Evolutionary conservation across 1,140 invertebrate genomes (phyloP).

Genomic region (Zaprionus africanus): DNA sequence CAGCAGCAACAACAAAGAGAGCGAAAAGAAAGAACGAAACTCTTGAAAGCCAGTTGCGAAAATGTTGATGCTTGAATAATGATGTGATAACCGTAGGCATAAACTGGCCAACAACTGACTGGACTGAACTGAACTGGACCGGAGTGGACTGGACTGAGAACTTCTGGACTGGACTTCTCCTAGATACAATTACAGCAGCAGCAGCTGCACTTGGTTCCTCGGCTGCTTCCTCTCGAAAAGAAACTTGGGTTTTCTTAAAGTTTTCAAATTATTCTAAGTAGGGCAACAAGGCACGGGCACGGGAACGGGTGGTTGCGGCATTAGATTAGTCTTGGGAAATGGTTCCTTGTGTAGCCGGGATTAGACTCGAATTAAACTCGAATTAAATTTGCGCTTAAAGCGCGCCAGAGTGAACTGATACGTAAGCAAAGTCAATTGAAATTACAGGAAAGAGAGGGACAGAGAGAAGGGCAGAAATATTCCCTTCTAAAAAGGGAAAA

Average conservation of each 20-base stretch:
- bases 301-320: constrained; percentile 21
- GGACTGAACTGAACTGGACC: constrained; percentile 38
- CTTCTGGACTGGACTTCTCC: constrained; percentile 20
- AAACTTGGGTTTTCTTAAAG: constrained; percentile 64
- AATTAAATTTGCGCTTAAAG: constrained; percentile 72
- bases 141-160: constrained; percentile 33
- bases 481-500: background rate
- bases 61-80: constrained; percentile 79
- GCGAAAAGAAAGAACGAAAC: background rate
- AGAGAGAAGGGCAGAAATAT: background rate
- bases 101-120: constrained; percentile 58
- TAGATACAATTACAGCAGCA: constrained; percentile 69
- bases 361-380: constrained; percentile 69
- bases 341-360: constrained; percentile 21
- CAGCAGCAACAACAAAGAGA: constrained; percentile 15
- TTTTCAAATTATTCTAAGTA: constrained; percentile 82
- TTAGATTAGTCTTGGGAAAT: constrained; percentile 67
- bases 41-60: constrained; percentile 39
- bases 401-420: constrained; percentile 75
- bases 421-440: constrained; percentile 56
- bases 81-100: constrained; percentile 82
- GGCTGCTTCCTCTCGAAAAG: constrained; percentile 47
- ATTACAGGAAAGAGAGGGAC: constrained; percentile 14
- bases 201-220: constrained; percentile 61
- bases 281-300: constrained; percentile 37